Base-by-base conservation (phyloP, 2,888 invertebrate species). In the Melanostoma mellinum region DNA sequence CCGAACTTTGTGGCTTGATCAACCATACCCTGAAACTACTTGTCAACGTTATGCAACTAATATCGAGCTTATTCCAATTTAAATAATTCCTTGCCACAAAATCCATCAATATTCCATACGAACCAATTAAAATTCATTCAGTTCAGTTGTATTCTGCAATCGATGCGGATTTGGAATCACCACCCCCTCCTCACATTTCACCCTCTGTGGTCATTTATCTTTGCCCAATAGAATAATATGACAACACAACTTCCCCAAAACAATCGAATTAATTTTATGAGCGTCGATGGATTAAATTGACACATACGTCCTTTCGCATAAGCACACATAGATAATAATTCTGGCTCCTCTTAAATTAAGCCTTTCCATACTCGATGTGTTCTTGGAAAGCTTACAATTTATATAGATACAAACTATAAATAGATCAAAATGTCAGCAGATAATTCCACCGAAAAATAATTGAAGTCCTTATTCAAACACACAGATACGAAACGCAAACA, bases 221-320 rank as follows among this genome's bases (percentile, higher is more conserved):
- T 3, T 50, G 33, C 6, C 42, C 52, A 61, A 61, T 30, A 61
- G 5, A 61, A 53, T 53, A 53, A 2, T 52, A 52, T 36, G 20
- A 20, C 20, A 20, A 40, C 10, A 30, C 52, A 38, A 1, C n/a
- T 8, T 32, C 53, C 46, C n/a, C 33, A 63, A 61, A 58, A 73
- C 78, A 73, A 78, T 78, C n/a, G 78, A 67, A 61, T 78, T 78
- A 67, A 72, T 78, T 72, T 48, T 53, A 44, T 36, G 53, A 36
- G 48, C 60, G 48, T 46, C 46, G 42, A 60, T 46, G 58, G 33
- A 60, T 69, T 69, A 56, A 36, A 9, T 46, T 9, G 8, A 10
- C 48, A 56, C 46, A 56, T 55, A 8, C 38, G 38, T 56, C 30
- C 56, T 56, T 46, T 9, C n/a, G 2, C 10, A 53, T 46, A 46